These are phyloP conservation scores for Dryocosmus kuriphilus DNA, from an alignment of 2,888 invertebrate genomes.

Conservation along the genomic window DNA sequence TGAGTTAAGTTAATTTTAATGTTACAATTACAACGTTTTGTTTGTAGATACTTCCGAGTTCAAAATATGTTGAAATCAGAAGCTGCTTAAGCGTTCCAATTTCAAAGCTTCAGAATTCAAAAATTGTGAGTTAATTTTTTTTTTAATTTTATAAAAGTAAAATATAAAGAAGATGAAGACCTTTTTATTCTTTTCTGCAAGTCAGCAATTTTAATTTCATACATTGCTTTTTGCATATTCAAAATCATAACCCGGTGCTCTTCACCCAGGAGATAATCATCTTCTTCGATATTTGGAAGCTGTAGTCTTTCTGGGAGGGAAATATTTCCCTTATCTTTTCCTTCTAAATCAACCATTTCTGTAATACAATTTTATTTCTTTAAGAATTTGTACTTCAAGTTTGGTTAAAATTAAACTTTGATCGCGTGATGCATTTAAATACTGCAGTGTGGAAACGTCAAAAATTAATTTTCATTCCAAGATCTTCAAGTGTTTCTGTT, in stretches of 20 bases:
- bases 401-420: neutral
- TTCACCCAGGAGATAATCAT: constrained; percentile 44
- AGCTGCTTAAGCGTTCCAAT: no score
- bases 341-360: constrained; percentile 50
- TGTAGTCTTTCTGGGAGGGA: constrained; percentile 60
- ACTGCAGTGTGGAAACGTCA: neutral
- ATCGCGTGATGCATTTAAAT: no score
- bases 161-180: constrained; percentile 42
- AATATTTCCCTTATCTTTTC: constrained; percentile 49
- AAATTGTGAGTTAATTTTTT: no score
- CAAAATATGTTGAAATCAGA: no score
- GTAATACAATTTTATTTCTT: neutral
- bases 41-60: no score
- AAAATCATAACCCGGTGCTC: constrained; percentile 57
- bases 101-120: no score
- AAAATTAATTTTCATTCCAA: neutral
- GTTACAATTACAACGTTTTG: no score
- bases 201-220: constrained; percentile 63
- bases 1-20: no score
- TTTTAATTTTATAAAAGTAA: no score
- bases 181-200: constrained; percentile 62
- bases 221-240: constrained; percentile 67
- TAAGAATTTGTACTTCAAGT: neutral
- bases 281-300: constrained; percentile 52
- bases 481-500: constrained; percentile 19